Conservation (phyloP, 2,113 vertebrate genomes). For the Morone chrysops region DNA sequence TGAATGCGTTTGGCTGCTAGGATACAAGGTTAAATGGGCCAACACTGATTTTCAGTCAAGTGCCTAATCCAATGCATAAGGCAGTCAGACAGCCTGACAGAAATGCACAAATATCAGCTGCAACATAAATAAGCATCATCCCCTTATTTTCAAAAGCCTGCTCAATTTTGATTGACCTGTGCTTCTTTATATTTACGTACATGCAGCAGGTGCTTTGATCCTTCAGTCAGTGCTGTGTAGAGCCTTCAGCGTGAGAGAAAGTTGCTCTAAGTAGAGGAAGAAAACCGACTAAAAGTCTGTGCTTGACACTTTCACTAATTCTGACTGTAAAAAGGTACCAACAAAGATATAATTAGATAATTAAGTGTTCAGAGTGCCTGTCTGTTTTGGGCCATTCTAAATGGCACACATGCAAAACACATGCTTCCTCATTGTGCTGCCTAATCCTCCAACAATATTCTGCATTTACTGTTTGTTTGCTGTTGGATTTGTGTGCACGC, state of each 20-base stretch:
- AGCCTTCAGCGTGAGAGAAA: conserved; percentile 28
- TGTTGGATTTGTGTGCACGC: conserved; percentile 26
- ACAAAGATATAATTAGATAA: conserved; percentile 14
- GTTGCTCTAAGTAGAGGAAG: conserved; percentile 10
- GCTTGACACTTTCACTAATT: conserved; percentile 31
- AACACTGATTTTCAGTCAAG: conserved; percentile 52
- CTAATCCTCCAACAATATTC: conserved; percentile 20
- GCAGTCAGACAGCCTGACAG: conserved; percentile 38
- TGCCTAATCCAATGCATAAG: conserved; percentile 49
- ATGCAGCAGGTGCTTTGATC: conserved; percentile 58
- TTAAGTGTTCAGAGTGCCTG: conserved; percentile 1
- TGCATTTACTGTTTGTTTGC: conserved; percentile 30
- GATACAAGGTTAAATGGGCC: conserved; percentile 58
- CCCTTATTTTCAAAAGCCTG: conserved; percentile 60
- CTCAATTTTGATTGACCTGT: conserved; percentile 61
- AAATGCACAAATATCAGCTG: conserved; percentile 48
- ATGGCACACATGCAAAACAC: conserved; percentile 15
- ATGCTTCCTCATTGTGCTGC: conserved; percentile 8
- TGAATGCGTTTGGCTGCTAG: conserved; percentile 52
- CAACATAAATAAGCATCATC: conserved; percentile 45
- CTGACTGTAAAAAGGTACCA: not conserved
- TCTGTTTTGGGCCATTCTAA: conserved; percentile 16
- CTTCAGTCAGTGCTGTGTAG: conserved; percentile 30
- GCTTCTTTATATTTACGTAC: conserved; percentile 61
- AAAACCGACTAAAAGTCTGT: not conserved